These are phyloP conservation scores for Ceyx margarethae DNA, from an alignment of 2,113 vertebrate species.

Conservation along the genomic window DNA sequence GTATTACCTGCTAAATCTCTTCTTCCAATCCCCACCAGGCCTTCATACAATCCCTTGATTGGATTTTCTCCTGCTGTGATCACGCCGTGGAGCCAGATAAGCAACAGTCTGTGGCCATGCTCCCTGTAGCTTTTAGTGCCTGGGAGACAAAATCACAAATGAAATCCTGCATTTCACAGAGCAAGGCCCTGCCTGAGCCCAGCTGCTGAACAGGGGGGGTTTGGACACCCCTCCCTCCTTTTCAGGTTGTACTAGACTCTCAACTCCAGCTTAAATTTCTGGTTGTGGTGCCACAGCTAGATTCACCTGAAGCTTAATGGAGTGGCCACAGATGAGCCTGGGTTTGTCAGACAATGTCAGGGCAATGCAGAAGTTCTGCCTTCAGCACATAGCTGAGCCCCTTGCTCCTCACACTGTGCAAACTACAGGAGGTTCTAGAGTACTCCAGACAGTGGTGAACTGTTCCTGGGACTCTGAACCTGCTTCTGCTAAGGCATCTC, in stretches of 20 bases:
- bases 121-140: conserved; percentile 88
- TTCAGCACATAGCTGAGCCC: neutral
- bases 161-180: neutral
- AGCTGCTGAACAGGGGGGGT: neutral
- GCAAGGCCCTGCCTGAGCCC: accelerated
- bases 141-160: conserved; percentile 38
- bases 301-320: neutral
- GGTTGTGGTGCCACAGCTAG: neutral
- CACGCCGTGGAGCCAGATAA: conserved; percentile 88
- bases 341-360: neutral
- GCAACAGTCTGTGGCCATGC: conserved; percentile 87
- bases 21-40: conserved; percentile 82
- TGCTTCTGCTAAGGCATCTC: neutral
- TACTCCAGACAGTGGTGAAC: neutral
- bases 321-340: neutral
- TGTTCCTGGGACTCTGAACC: neutral
- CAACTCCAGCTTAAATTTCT: neutral
- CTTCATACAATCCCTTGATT: conserved; percentile 86
- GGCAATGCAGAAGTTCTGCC: neutral
- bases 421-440: neutral
- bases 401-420: neutral
- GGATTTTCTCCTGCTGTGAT: conserved; percentile 81
- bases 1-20: conserved; percentile 85
- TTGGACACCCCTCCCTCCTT: neutral
- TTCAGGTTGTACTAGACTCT: neutral